Evolutionary conservation across 2,888 invertebrate species (phyloP), one percentile per base, ranked within the genome.

Genomic region (Sympetrum striolatum): DNA sequence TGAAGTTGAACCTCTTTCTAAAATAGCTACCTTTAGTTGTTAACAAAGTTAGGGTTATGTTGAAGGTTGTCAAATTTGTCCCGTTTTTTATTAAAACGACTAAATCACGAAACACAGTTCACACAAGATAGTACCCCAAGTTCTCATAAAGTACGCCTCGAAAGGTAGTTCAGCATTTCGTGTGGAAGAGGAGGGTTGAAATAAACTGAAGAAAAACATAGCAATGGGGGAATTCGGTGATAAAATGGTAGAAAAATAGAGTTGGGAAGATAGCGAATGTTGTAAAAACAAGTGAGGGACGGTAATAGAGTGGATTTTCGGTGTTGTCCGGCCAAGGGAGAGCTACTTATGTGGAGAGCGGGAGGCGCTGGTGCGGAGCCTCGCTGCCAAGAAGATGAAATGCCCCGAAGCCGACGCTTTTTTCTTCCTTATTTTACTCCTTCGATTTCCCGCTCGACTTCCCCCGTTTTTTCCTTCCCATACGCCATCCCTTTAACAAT

Each of bases 301-400:
- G 48, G 48, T 48, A 48, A 48, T 48, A 48, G 48, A 48, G 48
- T 48, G 48, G 12, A 25, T 25, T n/a, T 73, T 25, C 31, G 1
- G n/a, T 10, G 73, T 15, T 18, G n/a, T 14, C n/a, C 18, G 18
- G 60, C n/a, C 31, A n/a, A 25, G 10, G 31, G 6, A 73, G 73
- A 73, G 25, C 73, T 73, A 73, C 31, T 73, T 73, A 73, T 73
- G 15, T 14, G 82, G 12, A 64, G 48, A 48, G 25, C 25, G 31
- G 31, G 48, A 25, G 48, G 12, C 25, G 81, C 10, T 14, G 48
- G 22, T n/a, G 18, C n/a, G 81, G 53, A 53, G 82, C 82, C 82
- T 82, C 82, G 82, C 53, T 31, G 53, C 53, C 82, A 25, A 81
- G 82, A 82, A 82, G 53, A 82, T 82, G 82, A 82, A 82, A 82